Conservation (phyloP, 2,888 invertebrate species). For the Drosophila cracens region DNA sequence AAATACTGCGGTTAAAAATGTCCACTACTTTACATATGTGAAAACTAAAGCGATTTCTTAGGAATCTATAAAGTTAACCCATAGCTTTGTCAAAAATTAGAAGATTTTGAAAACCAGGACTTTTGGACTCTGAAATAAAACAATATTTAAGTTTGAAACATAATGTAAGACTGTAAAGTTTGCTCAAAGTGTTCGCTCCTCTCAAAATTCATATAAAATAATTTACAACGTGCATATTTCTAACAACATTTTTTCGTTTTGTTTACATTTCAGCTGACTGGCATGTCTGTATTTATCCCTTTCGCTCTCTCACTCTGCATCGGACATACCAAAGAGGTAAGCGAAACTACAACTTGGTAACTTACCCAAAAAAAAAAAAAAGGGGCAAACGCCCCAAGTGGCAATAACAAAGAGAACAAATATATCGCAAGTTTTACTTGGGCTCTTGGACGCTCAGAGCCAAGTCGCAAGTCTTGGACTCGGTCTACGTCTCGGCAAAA, state of each 20-base stretch:
- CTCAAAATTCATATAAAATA: neutral
- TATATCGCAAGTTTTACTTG: slow-evolving; percentile 71
- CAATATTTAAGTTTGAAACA: neutral
- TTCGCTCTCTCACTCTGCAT: neutral
- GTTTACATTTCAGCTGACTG: slow-evolving; percentile 42
- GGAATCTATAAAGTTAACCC: neutral
- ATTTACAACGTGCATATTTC: slow-evolving; percentile 19
- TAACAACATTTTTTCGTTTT: slow-evolving; percentile 25
- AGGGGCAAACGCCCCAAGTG: slow-evolving; percentile 61
- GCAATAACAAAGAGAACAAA: slow-evolving; percentile 74
- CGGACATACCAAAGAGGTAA: slow-evolving; percentile 34
- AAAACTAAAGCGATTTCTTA: neutral
- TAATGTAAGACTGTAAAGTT: neutral
- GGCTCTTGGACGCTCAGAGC: slow-evolving; percentile 52
- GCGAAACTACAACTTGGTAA: slow-evolving; percentile 50
- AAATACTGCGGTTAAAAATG: neutral
- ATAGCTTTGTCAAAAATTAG: neutral
- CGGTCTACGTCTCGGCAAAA: slow-evolving; percentile 73
- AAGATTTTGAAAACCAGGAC: neutral
- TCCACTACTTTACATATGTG: neutral
- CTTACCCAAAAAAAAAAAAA: slow-evolving; percentile 40
- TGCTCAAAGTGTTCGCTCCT: neutral
- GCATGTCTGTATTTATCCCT: neutral
- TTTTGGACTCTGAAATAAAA: neutral
- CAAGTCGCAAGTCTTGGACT: slow-evolving; percentile 49